Evolutionary conservation across 2,797 vertebrate genomes (phyloP).

Genomic region (Eremophila alpestris): DNA sequence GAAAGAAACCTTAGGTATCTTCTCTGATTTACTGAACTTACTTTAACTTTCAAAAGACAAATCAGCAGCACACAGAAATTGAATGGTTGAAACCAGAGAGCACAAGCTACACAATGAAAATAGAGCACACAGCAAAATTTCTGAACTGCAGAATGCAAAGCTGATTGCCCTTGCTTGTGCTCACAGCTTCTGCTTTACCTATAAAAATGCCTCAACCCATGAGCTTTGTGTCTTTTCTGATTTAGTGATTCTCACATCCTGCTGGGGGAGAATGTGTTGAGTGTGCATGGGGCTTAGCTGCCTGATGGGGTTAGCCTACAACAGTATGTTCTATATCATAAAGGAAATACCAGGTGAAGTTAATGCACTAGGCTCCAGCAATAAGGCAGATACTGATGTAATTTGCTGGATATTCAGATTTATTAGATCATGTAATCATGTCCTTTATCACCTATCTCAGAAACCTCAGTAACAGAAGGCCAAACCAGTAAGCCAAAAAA

Average conservation of each 20-base stretch:
- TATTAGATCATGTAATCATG: not conserved
- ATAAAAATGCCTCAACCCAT: not conserved
- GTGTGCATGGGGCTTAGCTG: not conserved
- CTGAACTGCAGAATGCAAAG: not conserved
- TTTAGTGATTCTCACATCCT: not conserved
- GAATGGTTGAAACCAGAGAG: not conserved
- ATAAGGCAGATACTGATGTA: not conserved
- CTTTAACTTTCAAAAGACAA: not conserved
- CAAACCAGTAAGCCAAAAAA: not conserved
- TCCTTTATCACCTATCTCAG: not conserved
- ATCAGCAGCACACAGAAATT: not conserved
- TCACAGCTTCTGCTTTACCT: not conserved
- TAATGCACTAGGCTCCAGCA: not conserved
- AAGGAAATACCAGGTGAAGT: not conserved
- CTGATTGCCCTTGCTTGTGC: not conserved
- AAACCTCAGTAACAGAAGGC: not conserved
- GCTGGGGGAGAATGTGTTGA: not conserved
- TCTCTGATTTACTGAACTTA: not conserved
- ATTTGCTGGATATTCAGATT: not conserved
- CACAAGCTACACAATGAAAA: not conserved
- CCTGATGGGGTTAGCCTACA: not conserved
- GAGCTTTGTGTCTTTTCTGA: not conserved
- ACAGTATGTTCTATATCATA: not conserved
- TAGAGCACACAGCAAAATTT: fast-evolving
- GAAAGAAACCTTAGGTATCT: not conserved